Percentiles rank a stretch among this genome's conserved stretches.
phyloP scores from a whole-genome alignment of 2,797 vertebrate species.

The Sebastes trivittatus region DNA sequence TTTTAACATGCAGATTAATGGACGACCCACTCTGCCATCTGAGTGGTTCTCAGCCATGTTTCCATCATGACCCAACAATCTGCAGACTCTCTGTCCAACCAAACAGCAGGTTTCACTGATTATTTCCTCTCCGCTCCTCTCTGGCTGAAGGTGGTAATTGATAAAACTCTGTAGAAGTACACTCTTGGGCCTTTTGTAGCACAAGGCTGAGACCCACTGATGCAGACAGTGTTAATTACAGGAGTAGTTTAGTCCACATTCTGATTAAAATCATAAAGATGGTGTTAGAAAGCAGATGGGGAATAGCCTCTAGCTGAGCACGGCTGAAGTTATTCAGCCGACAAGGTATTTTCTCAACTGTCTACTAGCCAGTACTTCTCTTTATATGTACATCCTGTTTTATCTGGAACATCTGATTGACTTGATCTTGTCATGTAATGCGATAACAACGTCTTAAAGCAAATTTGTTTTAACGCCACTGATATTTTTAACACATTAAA shows the following conservation, averaged over 20 bases:
- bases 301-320: background rate
- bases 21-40: background rate
- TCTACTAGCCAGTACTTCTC: background rate
- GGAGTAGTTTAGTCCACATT: background rate
- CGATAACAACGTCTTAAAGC: accelerated
- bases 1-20: background rate
- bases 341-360: background rate
- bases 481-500: no score
- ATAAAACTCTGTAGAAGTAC: background rate
- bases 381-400: background rate
- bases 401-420: background rate
- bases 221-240: slow-evolving; percentile 1
- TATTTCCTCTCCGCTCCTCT: background rate
- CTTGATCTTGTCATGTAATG: background rate
- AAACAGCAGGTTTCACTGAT: slow-evolving; percentile 3
- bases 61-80: background rate
- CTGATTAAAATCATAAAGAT: slow-evolving; percentile 6
- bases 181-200: background rate
- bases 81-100: background rate
- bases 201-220: background rate
- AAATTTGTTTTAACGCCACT: accelerated
- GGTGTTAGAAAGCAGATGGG: background rate
- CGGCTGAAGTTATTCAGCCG: background rate
- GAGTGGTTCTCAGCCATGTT: background rate
- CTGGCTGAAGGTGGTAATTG: background rate